Conservation (phyloP, 2,113 vertebrate species). For the Gymnarchus niloticus region DNA sequence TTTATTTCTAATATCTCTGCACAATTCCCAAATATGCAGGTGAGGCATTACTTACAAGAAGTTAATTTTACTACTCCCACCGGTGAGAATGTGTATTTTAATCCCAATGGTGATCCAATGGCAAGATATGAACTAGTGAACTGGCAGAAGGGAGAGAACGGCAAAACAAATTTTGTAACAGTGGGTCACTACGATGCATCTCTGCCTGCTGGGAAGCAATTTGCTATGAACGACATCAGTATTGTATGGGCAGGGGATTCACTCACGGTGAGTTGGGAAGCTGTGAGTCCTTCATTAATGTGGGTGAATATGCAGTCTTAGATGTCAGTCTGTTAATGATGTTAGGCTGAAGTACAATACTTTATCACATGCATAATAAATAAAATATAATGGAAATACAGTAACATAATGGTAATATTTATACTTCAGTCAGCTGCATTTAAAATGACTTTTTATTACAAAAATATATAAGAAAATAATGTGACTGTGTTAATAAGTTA, state of each 20-base stretch:
- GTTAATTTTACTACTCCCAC: conserved; percentile 58
- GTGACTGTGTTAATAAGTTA: too few relatives aligned
- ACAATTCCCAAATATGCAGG: conserved; percentile 36
- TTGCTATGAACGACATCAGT: conserved; percentile 50
- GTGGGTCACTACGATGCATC: conserved; percentile 62
- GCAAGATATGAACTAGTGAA: conserved; percentile 65
- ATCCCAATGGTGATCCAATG: conserved; percentile 58
- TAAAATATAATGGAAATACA: neutral
- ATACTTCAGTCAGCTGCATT: neutral
- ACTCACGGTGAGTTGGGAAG: conserved; percentile 42
- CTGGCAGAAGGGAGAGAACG: conserved; percentile 59
- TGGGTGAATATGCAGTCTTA: neutral
- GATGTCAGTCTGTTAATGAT: neutral
- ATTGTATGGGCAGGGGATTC: conserved; percentile 54
- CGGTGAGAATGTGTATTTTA: conserved; percentile 58
- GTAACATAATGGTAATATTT: neutral
- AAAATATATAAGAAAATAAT: too few relatives aligned
- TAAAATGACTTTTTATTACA: neutral
- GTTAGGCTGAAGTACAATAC: too few relatives aligned
- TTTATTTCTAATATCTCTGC: neutral
- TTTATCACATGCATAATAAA: too few relatives aligned
- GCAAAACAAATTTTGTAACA: conserved; percentile 50
- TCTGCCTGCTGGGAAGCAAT: conserved; percentile 47
- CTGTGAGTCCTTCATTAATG: neutral
- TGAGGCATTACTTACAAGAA: conserved; percentile 47